These are phyloP conservation scores for Lacerta viridis DNA, from an alignment of 2,797 vertebrate species.

Conservation along the genomic window DNA sequence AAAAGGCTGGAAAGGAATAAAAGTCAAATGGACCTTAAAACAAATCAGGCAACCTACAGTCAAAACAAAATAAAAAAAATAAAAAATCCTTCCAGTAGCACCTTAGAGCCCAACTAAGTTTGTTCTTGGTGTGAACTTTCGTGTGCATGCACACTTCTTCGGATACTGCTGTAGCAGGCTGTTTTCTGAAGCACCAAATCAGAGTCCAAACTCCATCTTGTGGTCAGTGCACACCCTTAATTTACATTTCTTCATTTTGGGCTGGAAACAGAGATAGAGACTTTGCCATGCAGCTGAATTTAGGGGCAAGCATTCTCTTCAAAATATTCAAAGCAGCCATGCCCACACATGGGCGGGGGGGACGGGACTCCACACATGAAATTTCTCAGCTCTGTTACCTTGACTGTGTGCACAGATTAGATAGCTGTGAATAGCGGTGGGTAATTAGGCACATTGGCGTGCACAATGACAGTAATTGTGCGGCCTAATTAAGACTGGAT, in stretches of 20 bases:
- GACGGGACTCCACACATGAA: background rate
- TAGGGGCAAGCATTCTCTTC: background rate
- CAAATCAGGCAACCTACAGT: no score
- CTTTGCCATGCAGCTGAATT: background rate
- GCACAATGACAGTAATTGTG: conserved; percentile 43
- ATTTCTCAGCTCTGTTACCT: conserved; percentile 28
- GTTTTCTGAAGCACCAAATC: background rate
- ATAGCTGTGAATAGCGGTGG: conserved; percentile 38
- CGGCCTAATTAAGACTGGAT: conserved; percentile 42
- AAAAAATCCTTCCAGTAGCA: no score
- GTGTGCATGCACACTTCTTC: no score
- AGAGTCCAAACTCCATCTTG: no score
- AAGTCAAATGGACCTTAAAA: no score
- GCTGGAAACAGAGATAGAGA: background rate
- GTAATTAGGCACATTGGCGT: conserved; percentile 45
- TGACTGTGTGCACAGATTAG: conserved; percentile 41
- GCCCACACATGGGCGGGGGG: background rate
- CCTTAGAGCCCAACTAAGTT: no score
- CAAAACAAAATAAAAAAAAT: no score
- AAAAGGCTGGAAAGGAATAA: no score
- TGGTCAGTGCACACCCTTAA: background rate
- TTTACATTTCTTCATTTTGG: background rate
- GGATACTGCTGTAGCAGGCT: no score
- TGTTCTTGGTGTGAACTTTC: no score
- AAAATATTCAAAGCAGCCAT: background rate